Conservation (phyloP, 2,797 vertebrate genomes). For the Pelodytes ibericus region DNA sequence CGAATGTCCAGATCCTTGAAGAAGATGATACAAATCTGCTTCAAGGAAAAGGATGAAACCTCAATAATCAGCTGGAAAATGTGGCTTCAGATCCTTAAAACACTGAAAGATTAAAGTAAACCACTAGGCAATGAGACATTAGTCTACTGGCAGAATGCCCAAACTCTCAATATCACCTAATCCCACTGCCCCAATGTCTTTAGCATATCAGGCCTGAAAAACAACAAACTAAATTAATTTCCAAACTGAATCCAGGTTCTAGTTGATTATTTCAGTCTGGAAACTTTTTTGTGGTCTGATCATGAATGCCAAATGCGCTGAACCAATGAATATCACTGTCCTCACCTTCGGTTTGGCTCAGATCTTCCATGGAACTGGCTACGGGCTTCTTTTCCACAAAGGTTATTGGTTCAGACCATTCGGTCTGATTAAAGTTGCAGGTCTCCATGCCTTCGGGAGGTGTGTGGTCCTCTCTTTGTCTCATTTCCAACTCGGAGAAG, state of each 20-base stretch:
- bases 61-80: too few species aligned
- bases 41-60: too few species aligned
- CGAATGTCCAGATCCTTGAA: too few species aligned
- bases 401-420: constrained; percentile 80
- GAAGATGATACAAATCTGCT: too few species aligned
- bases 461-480: constrained; percentile 92
- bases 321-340: constrained; percentile 67
- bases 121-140: constrained; percentile 35
- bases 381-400: constrained; percentile 78
- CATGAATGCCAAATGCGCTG: constrained; percentile 46
- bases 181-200: constrained; percentile 31
- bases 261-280: constrained; percentile 19
- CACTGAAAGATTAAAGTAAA: constrained; percentile 39
- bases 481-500: constrained; percentile 99
- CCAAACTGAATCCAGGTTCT: constrained; percentile 3
- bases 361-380: constrained; percentile 72
- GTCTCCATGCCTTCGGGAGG: constrained; percentile 81
- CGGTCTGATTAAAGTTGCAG: constrained; percentile 79
- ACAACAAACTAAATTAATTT: constrained; percentile 6
- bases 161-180: constrained; percentile 28
- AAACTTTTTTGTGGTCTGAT: neutral
- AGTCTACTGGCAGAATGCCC: constrained; percentile 16
- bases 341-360: constrained; percentile 75
- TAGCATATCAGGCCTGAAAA: constrained; percentile 23
- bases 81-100: too few species aligned